These are phyloP conservation scores for Amazona guildingii DNA, from an alignment of 2,113 vertebrate species.

Conservation along the genomic window DNA sequence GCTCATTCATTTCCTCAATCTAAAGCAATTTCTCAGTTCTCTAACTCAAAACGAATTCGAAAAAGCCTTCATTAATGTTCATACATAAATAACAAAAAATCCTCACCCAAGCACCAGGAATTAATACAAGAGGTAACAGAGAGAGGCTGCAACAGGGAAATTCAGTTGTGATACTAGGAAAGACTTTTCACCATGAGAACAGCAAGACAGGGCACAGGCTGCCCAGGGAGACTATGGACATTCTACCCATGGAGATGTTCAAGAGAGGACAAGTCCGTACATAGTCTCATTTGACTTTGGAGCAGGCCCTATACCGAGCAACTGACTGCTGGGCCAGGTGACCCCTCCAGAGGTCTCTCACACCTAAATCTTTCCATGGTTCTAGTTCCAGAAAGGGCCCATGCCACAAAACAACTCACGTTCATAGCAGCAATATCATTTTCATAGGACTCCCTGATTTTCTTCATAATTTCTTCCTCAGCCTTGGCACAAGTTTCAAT, in stretches of 20 bases:
- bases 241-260: neutral
- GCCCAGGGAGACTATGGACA: neutral
- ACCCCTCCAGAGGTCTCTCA: neutral
- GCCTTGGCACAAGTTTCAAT: constrained; percentile 89
- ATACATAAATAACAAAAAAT: neutral
- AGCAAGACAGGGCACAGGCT: neutral
- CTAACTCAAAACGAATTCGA: neutral
- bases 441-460: constrained; percentile 95
- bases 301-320: fast-evolving
- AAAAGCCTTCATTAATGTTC: neutral
- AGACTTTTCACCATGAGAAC: neutral
- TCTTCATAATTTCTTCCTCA: constrained; percentile 98
- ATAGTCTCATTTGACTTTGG: neutral
- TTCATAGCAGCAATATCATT: constrained; percentile 98
- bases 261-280: neutral
- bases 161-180: neutral
- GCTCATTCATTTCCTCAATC: neutral
- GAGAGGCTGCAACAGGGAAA: neutral
- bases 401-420: constrained; percentile 76
- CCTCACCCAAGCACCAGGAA: neutral
- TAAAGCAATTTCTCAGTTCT: neutral
- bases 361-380: neutral
- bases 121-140: neutral
- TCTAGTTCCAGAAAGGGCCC: neutral
- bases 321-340: neutral